Base-by-base conservation (phyloP, 1,140 invertebrate species). In the Nasonia longicornis region DNA sequence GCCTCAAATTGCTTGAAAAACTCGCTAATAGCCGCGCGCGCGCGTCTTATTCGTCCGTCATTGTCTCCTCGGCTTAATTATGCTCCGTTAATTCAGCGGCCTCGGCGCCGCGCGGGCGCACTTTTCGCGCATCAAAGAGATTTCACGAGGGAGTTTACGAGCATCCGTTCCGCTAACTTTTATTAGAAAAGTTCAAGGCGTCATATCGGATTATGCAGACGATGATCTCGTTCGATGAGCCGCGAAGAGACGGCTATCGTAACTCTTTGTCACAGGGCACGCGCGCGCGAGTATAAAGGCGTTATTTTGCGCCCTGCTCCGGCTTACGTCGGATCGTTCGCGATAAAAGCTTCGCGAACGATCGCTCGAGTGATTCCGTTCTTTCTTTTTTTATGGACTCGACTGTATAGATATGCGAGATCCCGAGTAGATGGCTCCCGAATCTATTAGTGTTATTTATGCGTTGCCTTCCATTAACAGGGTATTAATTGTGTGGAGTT, bases 111-210 rank as follows among this genome's bases (percentile, higher is more conserved):
- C 26, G 26, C 8, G n/a, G n/a, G 66, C 66, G 7, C 42, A 16
- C 42, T 58, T 58, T 16, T 14, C 52, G 14, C 14, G 20, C 52
- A 20, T 58, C 52, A n/a, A 58, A 58, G 66, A 72, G 16, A 42
- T 20, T 71, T n/a, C 8, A 20, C 10, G 45, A 72, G 38, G n/a
- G 38, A 48, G 8, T 29, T 20, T n/a, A 4, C 16, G 16, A 29
- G 76, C 64, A 83, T 83, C 66, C 66, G 84, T 84, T 83, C 69
- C 38, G 52, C 71, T 83, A 86, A 87, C 83, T 89, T 88, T 88
- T 87, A 88, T 88, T 85, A 81, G 85, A 86, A 87, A 88, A 87
- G 84, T 88, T 88, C n/a, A 75, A 8, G 63, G 79, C 77, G 75
- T 81, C 84, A 79, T 79, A 74, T 84, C 77, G 80, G 84, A 85